Base-by-base conservation (phyloP, 2,113 vertebrate genomes). In the Carassius gibelio region DNA sequence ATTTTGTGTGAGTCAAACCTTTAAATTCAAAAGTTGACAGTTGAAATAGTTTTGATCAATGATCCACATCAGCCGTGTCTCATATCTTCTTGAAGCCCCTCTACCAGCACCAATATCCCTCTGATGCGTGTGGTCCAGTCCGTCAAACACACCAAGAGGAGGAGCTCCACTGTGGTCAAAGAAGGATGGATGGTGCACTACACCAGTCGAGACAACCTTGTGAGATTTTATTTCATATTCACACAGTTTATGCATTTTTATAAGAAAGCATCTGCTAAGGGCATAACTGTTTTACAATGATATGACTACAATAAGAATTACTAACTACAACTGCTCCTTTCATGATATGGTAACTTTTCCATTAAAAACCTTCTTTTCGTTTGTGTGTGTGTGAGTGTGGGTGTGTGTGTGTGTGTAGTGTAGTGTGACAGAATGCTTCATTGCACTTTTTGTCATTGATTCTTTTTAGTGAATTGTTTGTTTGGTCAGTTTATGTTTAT, bases 121-220 rank as follows among this genome's bases (percentile, higher is more conserved):
- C 94, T 99, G 86, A 99, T 99, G 98, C 95, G 98, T 89, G 97
- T 99, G 90, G 98, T 99, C 62, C 98, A 99, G 89, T 99, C 98
- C 0, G 94, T 99, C 91, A 99, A 99, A 90, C 97, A 99, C 90
- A 99, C 97, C 82, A 99, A 99, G 92, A 95, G 98, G 94, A 96
- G 97, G 94, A 99, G 98, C 95, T 98, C 97, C 94, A 99, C 97
- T 21, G 92, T 99, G 95, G 97, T 99, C 90, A 98, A 97, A 92
- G 98, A 99, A 92, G 98, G 98, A 64, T 99, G 98, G 98, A 99
- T 99, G 98, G 98, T 99, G 89, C 98, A 99, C 91, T 98, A 97
- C 85, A 97, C 96, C 78, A 99, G 96, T 92, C 96, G 95, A 93
- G 98, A 99, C 89, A 97, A 97, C 90, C 94, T 99, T 96, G 98